Percentiles rank a stretch among this genome's conserved stretches.
Conservation (phyloP, 2,113 vertebrate species). For the Eulemur rufifrons region DNA sequence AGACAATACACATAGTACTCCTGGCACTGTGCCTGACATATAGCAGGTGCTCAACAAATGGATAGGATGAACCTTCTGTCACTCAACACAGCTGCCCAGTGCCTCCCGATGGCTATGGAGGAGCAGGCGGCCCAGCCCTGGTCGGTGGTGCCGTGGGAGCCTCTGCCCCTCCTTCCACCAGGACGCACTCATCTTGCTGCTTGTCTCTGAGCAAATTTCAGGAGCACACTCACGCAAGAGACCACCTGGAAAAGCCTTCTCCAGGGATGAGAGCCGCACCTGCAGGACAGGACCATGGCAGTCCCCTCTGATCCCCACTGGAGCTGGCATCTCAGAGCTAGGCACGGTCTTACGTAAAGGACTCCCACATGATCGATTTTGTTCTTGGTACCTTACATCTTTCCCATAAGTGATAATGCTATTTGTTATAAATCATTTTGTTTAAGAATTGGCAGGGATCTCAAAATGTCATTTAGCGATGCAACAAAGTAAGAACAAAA, state of each 20-base stretch:
- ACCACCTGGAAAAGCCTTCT: neutral
- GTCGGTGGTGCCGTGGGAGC: fast-evolving
- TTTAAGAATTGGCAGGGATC: neutral
- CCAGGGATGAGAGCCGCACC: fast-evolving
- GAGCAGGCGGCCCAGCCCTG: no score
- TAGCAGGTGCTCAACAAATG: neutral
- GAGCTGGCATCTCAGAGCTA: neutral
- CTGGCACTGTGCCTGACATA: neutral
- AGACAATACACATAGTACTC: no score
- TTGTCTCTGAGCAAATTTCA: neutral
- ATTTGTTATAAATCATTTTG: neutral
- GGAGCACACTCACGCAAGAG: neutral
- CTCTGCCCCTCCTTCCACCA: neutral
- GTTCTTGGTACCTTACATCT: no score
- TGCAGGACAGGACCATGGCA: neutral
- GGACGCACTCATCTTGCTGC: neutral
- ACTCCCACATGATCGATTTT: fast-evolving
- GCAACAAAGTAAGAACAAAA: neutral
- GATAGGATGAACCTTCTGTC: fast-evolving
- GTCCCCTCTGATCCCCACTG: neutral
- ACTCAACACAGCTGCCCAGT: no score
- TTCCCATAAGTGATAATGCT: neutral
- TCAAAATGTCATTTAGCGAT: no score
- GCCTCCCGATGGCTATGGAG: neutral
- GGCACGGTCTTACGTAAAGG: neutral